Base-by-base conservation (phyloP, 1,140 invertebrate genomes). In the Diorhabda elongata region DNA sequence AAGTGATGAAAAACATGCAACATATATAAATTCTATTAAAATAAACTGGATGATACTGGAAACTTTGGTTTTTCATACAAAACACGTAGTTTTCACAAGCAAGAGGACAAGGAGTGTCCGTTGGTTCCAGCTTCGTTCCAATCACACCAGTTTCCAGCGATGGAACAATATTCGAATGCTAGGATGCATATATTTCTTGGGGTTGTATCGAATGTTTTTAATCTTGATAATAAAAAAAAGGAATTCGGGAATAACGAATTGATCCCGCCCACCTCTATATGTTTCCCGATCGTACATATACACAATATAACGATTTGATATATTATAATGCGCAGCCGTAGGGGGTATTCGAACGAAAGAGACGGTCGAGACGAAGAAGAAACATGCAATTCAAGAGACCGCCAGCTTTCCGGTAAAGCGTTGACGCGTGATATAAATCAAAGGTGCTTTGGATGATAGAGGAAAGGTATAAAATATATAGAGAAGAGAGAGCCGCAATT, bases 401-500 rank as follows among this genome's bases (percentile, higher is more conserved):
- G 61, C 44, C 61, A 43, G 61, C 44, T 62, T 62, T 62, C 61
- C n/a, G 61, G 61, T 11, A 62, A 62, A 62, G 61, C 61, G 61
- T 62, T 62, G 61, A 62, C 61, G 61, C 61, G 44, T 62, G 61
- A 62, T 62, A 62, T 62, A 62, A 62, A 62, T 62, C 61, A 62
- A 62, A 62, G 61, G 61, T 62, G 61, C 61, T 62, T 11, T 5
- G 8, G 42, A 62, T 44, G 61, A 62, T 42, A 44, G 59, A 42
- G 26, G 47, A 52, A 52, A 52, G 47, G 47, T 52, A 52, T 4
- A n/a, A n/a, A n/a, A n/a, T n/a, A 26, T 26, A 26, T 26, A 26
- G 26, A 26, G 26, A 26, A 26, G 26, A 26, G 26, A 26, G 47
- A n/a, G 8, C 42, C 42, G 8, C 8, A 43, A 62, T 62, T 44